Base-by-base conservation (phyloP, 2,888 invertebrate genomes). In the Marasmarcha lunaedactyla region DNA sequence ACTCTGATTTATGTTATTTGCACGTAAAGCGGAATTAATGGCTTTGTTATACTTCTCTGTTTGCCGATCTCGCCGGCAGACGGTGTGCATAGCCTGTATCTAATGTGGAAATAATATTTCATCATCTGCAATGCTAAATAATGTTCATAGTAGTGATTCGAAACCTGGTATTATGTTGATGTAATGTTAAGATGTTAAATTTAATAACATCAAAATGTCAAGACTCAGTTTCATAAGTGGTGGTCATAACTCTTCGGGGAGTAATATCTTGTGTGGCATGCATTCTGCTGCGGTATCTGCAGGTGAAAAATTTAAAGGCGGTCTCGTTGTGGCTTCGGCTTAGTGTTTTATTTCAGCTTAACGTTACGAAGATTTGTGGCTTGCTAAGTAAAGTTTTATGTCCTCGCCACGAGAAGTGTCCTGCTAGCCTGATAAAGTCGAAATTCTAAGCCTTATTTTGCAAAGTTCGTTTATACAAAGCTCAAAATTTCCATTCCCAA, bases 351-450 rank as follows among this genome's bases (percentile, higher is more conserved):
- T 83, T 79, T 78, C 73, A 73, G 77, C 77, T 83, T 76, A 77
- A 67, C 72, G 70, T 81, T 81, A 81, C 78, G 72, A 81, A 78
- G 72, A 83, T 83, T 78, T 81, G 79, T 81, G 74, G 78, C 71
- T 74, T 70, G 67, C 78, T 79, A 81, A 79, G 78, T 77, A 79
- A 79, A 66, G 77, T 79, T 79, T 83, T 83, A 81, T 81, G 79
- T 74, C 70, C 61, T 64, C 60, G 68, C 58, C 71, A 69, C 63
- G 30, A 30, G 30, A n/a, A 4, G 10, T 2, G 2, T 30, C 4
- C 20, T 20, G 20, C 3, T 30, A n/a, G 11, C 30, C 30, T 10
- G 30, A 30, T 30, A 40, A 37, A 37, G 15, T 25, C 36, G 30
- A n/a, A 10, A n/a, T 30, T 11, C 30, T n/a, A 9, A n/a, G n/a